phyloP scores from a whole-genome alignment of 30 jellyfish, hydroid and myxozoan species.

The Nemopilema nomurai region DNA sequence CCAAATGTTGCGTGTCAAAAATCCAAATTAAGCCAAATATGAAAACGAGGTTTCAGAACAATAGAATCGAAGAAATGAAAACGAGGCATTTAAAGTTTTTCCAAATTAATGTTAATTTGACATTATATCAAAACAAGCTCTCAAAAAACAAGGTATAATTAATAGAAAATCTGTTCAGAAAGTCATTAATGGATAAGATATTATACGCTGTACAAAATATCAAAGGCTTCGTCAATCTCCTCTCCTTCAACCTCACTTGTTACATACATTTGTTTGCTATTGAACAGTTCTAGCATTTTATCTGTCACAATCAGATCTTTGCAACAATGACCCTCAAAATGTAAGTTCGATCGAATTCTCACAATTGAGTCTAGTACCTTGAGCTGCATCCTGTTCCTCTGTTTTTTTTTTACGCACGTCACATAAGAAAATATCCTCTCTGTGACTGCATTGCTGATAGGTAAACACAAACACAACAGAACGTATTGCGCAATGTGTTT shows the following conservation, averaged over 20 bases:
- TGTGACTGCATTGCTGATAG: slow-evolving; percentile 20
- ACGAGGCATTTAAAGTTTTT: background rate
- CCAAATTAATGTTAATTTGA: background rate
- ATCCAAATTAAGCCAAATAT: background rate
- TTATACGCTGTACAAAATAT: background rate
- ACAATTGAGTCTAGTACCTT: slow-evolving; percentile 1
- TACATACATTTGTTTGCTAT: background rate
- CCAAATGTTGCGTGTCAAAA: background rate
- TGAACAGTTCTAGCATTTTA: background rate
- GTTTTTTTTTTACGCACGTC: slow-evolving; percentile 9
- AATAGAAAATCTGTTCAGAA: background rate
- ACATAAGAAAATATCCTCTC: slow-evolving; percentile 1
- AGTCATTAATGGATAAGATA: background rate
- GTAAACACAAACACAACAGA: background rate
- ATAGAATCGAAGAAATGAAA: background rate
- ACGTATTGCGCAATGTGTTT: background rate
- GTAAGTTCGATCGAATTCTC: background rate
- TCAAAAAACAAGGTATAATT: background rate
- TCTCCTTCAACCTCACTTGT: background rate
- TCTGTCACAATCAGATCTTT: background rate
- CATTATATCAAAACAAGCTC: background rate
- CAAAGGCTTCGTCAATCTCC: background rate
- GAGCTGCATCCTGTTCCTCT: slow-evolving; percentile 12
- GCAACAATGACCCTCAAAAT: background rate
- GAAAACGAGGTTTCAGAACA: background rate